Percentiles rank a stretch among this genome's conserved stretches.
These are phyloP conservation scores for Popillia japonica DNA, from an alignment of 1,140 invertebrate species.

Conservation along the genomic window DNA sequence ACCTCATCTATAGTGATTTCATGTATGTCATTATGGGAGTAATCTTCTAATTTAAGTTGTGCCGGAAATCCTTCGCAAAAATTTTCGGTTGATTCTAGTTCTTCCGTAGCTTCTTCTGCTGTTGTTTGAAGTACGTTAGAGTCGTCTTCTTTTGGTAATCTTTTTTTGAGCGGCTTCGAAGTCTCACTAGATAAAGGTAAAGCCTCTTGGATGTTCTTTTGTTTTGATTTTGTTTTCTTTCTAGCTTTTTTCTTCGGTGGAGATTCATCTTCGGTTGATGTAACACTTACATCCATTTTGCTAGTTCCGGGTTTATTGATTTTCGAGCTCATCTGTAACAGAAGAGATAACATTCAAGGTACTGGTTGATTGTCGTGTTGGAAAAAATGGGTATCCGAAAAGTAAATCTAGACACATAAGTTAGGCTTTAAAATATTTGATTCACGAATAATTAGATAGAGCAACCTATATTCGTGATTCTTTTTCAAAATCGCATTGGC, in stretches of 20 bases:
- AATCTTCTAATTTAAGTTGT: conserved; percentile 21
- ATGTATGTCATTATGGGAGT: conserved; percentile 1
- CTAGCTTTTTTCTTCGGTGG: neutral
- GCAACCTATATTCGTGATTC: no score
- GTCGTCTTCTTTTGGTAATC: no score
- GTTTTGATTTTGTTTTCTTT: neutral
- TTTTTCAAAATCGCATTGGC: no score
- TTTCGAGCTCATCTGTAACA: neutral
- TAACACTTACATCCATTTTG: neutral
- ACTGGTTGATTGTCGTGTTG: no score
- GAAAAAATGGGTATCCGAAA: no score
- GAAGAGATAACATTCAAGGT: no score
- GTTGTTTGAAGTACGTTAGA: neutral
- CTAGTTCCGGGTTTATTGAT: neutral
- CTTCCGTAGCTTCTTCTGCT: neutral
- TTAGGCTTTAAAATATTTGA: no score
- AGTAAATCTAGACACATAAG: no score
- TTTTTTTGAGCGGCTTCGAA: neutral
- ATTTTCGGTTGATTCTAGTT: neutral
- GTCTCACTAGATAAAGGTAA: neutral
- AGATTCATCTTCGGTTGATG: neutral
- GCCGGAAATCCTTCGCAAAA: neutral
- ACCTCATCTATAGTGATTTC: conserved; percentile 72
- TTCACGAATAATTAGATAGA: no score
- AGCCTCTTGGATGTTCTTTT: neutral